Evolutionary conservation across 2,888 invertebrate genomes (phyloP).

Genomic region (Lepidonotus clava): DNA sequence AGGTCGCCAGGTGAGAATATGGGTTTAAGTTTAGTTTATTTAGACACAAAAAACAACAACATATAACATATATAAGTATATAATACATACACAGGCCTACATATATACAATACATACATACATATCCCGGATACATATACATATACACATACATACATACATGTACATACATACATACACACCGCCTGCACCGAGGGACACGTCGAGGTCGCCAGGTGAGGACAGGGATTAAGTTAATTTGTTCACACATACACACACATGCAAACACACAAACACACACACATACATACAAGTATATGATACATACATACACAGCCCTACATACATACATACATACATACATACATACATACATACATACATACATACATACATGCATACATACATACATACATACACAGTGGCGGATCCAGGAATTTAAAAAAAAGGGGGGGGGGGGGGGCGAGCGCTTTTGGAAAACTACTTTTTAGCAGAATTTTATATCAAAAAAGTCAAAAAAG

Average conservation of each 20-base stretch:
- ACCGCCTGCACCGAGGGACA: too few species aligned
- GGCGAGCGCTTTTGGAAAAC: too few species aligned
- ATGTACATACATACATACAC: neutral
- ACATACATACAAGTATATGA: too few species aligned
- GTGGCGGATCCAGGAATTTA: too few species aligned
- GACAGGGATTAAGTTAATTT: neutral
- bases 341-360: neutral
- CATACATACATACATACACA: neutral
- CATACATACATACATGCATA: neutral
- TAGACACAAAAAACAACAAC: neutral
- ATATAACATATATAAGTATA: neutral
- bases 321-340: neutral
- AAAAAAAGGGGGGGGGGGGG: too few species aligned
- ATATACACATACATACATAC: neutral
- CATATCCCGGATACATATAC: neutral
- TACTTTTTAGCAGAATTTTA: too few species aligned
- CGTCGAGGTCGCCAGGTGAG: too few species aligned
- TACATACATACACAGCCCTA: too few species aligned
- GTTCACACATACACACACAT: neutral
- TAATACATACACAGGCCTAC: neutral
- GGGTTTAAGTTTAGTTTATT: too few species aligned
- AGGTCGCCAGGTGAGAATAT: constrained; percentile 74
- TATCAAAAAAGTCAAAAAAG: too few species aligned
- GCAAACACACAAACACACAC: neutral
- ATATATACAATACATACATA: neutral